phyloP scores from a whole-genome alignment of 2,113 vertebrate species.

The Empidonax alnorum region DNA sequence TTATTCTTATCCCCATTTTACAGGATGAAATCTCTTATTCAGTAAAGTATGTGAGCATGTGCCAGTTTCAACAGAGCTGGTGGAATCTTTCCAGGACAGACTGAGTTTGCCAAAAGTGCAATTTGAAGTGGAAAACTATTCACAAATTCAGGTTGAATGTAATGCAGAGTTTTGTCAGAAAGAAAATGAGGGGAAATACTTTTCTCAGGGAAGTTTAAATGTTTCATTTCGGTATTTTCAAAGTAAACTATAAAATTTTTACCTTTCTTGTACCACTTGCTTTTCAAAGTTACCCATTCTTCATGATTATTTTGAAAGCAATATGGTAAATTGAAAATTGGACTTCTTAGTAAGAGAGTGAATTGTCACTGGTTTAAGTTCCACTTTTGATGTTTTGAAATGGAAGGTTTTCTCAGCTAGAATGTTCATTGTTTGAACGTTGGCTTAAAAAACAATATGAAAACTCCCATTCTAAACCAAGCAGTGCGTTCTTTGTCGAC shows the following conservation, averaged over 20 bases:
- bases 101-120: conserved; percentile 50
- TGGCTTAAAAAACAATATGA: neutral
- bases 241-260: neutral
- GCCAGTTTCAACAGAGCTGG: conserved; percentile 63
- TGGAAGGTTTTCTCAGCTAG: neutral
- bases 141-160: conserved; percentile 38
- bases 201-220: neutral
- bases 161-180: conserved; percentile 25
- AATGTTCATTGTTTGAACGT: neutral
- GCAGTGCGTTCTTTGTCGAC: neutral
- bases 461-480: neutral
- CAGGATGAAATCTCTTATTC: conserved; percentile 51
- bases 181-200: conserved; percentile 24
- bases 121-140: conserved; percentile 58
- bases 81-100: conserved; percentile 45
- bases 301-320: neutral
- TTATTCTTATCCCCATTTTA: conserved; percentile 51
- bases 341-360: neutral
- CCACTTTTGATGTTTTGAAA: neutral
- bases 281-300: neutral
- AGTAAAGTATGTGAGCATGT: conserved; percentile 43
- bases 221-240: conserved; percentile 12
- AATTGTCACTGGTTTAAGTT: neutral
- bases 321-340: neutral
- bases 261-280: neutral